Evolutionary conservation across 2,113 vertebrate species (phyloP).

Genomic region (Lamprologus tigripictilis): DNA sequence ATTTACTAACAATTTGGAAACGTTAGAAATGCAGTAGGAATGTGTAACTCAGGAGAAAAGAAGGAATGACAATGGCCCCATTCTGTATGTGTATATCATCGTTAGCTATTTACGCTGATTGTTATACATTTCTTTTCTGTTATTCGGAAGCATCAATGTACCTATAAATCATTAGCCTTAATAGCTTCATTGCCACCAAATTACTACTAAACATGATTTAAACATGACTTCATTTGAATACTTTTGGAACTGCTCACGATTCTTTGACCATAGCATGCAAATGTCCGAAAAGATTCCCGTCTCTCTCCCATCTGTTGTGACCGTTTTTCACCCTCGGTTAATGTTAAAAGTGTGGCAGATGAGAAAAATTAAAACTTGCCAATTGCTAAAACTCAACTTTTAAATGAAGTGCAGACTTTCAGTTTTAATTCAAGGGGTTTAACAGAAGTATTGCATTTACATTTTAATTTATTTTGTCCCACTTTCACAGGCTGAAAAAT

Average conservation of each 20-base stretch:
- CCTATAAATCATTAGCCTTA: neutral
- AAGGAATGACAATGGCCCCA: neutral
- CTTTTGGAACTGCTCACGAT: neutral
- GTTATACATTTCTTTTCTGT: neutral
- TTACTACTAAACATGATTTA: neutral
- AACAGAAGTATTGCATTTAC: neutral
- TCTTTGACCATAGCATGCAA: neutral
- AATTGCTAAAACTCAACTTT: neutral
- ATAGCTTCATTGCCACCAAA: neutral
- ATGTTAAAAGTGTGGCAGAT: neutral
- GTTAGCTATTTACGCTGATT: neutral
- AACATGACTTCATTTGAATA: neutral
- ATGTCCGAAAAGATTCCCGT: neutral
- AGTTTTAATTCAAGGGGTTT: neutral
- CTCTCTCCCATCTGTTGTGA: neutral
- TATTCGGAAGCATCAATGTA: neutral
- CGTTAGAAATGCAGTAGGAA: neutral
- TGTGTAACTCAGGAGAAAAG: neutral
- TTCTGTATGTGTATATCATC: neutral
- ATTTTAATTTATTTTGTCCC: neutral
- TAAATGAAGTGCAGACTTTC: neutral
- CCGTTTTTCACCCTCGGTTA: neutral
- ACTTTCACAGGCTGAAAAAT: neutral
- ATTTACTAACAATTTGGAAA: neutral
- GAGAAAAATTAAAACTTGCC: neutral